Base-by-base conservation (phyloP, 2,797 vertebrate species). In the Gallirallus australis region DNA sequence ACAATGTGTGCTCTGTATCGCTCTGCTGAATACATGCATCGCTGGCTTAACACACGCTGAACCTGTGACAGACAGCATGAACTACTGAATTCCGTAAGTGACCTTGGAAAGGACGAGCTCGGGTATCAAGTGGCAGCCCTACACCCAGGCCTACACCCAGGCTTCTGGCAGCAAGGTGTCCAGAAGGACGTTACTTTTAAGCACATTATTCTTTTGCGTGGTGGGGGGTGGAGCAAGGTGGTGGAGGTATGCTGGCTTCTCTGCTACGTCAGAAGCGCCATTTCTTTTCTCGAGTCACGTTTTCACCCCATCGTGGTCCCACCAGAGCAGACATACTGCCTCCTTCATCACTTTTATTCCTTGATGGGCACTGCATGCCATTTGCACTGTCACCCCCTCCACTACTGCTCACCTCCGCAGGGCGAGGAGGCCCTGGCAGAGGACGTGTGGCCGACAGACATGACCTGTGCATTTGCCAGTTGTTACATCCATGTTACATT, bases 81-180 rank as follows among this genome's bases (percentile, higher is more conserved):
- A 72, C 63, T 45, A 8, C 81, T 56, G 69, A 77, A 90, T 92
- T 93, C 77, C 52, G 87, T 13, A 14, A 37, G 65, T 40, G 64
- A 86, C 66, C 71, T 31, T 17, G 48, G 80, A 79, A 93, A 33
- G 37, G 37, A 93, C 50, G 2, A 47, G 56, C 31, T 82, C 2
- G 1, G 4, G 30, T 42, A 71, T 87, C 79, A 64, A 14, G 21
- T 81, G 70, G 39, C 86, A 90, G 78, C 20, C 15, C 45, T 63
- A 9, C 71, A 33, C 27, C 42, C 86, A 90, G 78, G 18, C 15
- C 45, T 61, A 9, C 71, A 33, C 27, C 42, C 37, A 73, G 69
- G 72, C 3, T 1, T 65, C 70, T 45, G 35, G 19, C 3, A 82
- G 52, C 0, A 0, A 63, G 78, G 6, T 27, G 19, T 20, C 31